Percentiles rank a stretch among this genome's conserved stretches.
Conservation (phyloP, 2,113 vertebrate species). For the Dasyornis broadbenti region DNA sequence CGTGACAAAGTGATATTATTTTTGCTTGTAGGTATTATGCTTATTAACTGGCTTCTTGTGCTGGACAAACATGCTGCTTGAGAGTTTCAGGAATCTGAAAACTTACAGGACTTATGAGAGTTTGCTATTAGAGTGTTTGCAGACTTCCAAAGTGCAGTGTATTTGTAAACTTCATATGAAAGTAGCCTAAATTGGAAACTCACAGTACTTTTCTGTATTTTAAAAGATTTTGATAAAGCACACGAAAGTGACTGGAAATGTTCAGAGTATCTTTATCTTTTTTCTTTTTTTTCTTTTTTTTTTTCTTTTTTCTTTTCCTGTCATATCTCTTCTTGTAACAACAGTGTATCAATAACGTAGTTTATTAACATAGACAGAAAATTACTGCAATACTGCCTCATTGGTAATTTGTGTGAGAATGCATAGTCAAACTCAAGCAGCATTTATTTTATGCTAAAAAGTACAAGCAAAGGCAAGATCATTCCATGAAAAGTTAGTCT, state of each 20-base stretch:
- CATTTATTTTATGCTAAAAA: background rate
- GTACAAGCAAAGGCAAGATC: background rate
- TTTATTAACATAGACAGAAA: background rate
- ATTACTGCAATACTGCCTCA: background rate
- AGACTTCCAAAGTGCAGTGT: background rate
- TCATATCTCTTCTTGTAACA: background rate
- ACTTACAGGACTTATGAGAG: background rate
- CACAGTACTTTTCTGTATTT: background rate
- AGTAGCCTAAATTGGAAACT: background rate
- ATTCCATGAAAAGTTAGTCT: background rate
- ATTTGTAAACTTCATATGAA: background rate
- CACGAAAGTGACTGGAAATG: background rate
- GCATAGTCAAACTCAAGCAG: background rate
- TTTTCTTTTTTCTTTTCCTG: background rate
- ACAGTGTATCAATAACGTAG: background rate
- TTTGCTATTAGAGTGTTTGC: background rate
- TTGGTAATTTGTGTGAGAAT: background rate
- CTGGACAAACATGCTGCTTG: background rate
- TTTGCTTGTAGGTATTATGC: background rate
- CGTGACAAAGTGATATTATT: rapidly evolving
- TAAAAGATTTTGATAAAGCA: background rate
- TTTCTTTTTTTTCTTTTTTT: background rate
- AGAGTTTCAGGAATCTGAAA: background rate
- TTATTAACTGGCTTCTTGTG: background rate
- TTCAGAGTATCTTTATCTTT: background rate